Evolutionary conservation across 2,797 vertebrate species (phyloP).

Genomic region (Eutrigla gurnardus): DNA sequence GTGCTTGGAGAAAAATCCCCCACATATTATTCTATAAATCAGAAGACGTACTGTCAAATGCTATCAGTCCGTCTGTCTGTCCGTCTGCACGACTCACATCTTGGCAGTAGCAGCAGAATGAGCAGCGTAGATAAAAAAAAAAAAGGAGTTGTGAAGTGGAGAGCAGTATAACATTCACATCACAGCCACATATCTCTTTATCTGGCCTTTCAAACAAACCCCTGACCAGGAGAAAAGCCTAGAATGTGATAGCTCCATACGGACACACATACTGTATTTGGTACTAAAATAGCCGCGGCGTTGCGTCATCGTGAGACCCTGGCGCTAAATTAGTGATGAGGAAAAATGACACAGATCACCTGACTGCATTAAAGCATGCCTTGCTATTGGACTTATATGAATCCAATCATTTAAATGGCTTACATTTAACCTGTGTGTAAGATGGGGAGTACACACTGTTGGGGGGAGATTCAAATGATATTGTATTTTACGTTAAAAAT

Average conservation of each 20-base stretch:
- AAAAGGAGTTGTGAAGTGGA: slow-evolving; percentile 5
- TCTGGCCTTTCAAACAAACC: slow-evolving; percentile 32
- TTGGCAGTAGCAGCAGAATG: slow-evolving; percentile 13
- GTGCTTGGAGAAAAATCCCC: not conserved
- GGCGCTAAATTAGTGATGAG: slow-evolving; percentile 49
- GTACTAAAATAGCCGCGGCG: slow-evolving; percentile 33
- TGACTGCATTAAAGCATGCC: not conserved
- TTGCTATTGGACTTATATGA: slow-evolving; percentile 2
- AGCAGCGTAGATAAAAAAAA: slow-evolving; percentile 1
- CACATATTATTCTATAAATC: slow-evolving; percentile 5
- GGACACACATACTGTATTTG: slow-evolving; percentile 43
- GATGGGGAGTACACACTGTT: not conserved
- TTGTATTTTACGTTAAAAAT: slow-evolving; percentile 13
- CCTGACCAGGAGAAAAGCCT: slow-evolving; percentile 31
- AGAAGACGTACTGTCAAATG: not conserved
- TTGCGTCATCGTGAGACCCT: slow-evolving; percentile 48
- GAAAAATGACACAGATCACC: slow-evolving; percentile 35
- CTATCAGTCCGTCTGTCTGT: not conserved
- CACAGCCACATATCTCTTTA: slow-evolving; percentile 44
- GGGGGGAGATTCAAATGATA: not conserved
- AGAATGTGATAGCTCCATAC: slow-evolving; percentile 31
- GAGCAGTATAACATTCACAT: slow-evolving; percentile 25
- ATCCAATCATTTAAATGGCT: not conserved
- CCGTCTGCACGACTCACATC: slow-evolving; percentile 10
- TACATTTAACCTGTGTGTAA: not conserved